Evolutionary conservation across 2,888 invertebrate genomes (phyloP), one percentile per base, ranked within the genome.

Genomic region (Atethmia centrago): DNA sequence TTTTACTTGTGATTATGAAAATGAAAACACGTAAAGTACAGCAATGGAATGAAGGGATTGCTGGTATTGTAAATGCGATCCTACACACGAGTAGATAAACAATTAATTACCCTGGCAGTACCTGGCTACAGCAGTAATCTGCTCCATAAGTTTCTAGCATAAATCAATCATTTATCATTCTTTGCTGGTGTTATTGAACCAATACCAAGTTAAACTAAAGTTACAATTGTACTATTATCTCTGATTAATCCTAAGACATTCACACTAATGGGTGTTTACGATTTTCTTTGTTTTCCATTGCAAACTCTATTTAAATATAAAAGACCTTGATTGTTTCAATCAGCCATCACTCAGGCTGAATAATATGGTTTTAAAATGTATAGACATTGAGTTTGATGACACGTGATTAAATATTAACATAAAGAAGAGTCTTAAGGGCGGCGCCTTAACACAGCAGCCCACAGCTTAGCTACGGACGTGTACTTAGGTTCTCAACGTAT

Each of bases 191-290:
- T 69, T 53, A 66, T 56, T 51, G n/a, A 59, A 80, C 21, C 53
- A 55, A 55, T 65, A 21, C 25, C 62, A 71, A 80, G 16, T 56
- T 61, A 49, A 67, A 69, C 66, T 66, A 28, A 79, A 71, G n/a
- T 61, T 64, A 64, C 42, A 89, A 89, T 85, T 85, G 85, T 87
- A 83, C 77, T 77, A 83, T 85, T 89, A 84, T 77, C 70, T 87
- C 83, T 86, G 82, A 88, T 90, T 84, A 81, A 87, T 87, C 61
- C 79, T 84, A 82, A 66, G 47, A 73, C 55, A 86, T 84, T 87
- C 85, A 80, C 78, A 77, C 79, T 87, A 87, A 85, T 82, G 64
- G 64, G 61, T 79, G 62, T 70, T 85, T 66, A 71, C 58, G 28
- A 71, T 63, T 74, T 53, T 58, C 77, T 82, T 77, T 83, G 76